Percentiles rank a stretch among this genome's conserved stretches.
Evolutionary conservation across 2,797 vertebrate species (phyloP).

Genomic region (Myotis daubentonii): DNA sequence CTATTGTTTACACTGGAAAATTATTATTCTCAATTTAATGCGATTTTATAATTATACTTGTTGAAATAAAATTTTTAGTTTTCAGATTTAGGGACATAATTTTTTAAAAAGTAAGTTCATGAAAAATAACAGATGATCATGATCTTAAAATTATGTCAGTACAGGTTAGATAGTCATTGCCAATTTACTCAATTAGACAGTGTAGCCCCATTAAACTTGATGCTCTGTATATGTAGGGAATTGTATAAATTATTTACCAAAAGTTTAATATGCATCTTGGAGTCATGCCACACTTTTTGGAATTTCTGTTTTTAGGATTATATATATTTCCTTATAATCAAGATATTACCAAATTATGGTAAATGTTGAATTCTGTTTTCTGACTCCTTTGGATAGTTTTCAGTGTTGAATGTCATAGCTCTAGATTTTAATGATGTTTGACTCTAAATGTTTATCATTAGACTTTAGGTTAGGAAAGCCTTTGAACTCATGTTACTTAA

Average conservation of each 20-base stretch:
- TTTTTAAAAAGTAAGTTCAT: neutral
- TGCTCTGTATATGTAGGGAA: neutral
- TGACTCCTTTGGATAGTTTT: constrained; percentile 33
- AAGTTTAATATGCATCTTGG: constrained; percentile 31
- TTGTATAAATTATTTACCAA: constrained; percentile 45
- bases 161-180: neutral
- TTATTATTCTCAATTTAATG: neutral
- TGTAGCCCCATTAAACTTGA: neutral
- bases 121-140: neutral
- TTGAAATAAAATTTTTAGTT: constrained; percentile 34
- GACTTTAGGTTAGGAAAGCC: constrained; percentile 23
- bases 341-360: constrained; percentile 17
- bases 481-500: constrained; percentile 27
- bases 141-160: constrained; percentile 11
- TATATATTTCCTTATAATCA: constrained; percentile 38
- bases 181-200: constrained; percentile 35
- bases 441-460: constrained; percentile 6
- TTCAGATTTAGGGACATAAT: neutral
- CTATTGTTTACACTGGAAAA: neutral
- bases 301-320: constrained; percentile 24
- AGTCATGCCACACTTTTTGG: constrained; percentile 8
- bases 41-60: constrained; percentile 16
- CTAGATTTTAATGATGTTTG: constrained; percentile 28
- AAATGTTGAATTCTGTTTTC: constrained; percentile 34
- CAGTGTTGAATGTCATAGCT: neutral